Conservation (phyloP, 2,113 vertebrate species). For the Rissa tridactyla region DNA sequence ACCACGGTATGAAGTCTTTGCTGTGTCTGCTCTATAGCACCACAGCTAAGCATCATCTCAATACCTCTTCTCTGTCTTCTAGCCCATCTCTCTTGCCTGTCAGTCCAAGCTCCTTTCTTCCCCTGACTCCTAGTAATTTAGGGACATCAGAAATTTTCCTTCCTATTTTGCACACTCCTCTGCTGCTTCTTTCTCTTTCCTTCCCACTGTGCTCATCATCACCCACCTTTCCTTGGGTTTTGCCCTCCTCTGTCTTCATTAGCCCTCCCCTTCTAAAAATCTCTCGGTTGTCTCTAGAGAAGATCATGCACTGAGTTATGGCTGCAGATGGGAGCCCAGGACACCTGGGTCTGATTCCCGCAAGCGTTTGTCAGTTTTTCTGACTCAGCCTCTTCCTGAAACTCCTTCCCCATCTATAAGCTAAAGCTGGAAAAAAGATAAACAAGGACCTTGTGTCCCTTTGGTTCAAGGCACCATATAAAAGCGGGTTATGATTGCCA, state of each 20-base stretch:
- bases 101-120: neutral
- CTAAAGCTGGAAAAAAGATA: neutral
- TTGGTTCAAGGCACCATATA: neutral
- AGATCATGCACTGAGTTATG: neutral
- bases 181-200: neutral
- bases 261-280: neutral
- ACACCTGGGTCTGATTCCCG: neutral
- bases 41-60: neutral
- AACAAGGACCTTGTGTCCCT: neutral
- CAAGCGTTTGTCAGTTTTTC: neutral
- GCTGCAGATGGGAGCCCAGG: neutral
- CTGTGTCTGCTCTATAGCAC: neutral
- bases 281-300: neutral
- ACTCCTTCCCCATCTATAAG: neutral
- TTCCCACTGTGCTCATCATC: neutral
- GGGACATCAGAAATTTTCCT: neutral
- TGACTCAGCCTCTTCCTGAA: neutral
- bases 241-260: neutral
- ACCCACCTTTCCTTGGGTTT: neutral
- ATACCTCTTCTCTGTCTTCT: neutral
- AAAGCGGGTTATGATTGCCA: neutral
- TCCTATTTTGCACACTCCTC: neutral
- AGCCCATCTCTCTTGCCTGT: neutral
- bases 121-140: neutral
- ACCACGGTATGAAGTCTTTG: neutral